phyloP scores from a whole-genome alignment of 1,140 invertebrate species.

The Polypedilum vanderplanki region DNA sequence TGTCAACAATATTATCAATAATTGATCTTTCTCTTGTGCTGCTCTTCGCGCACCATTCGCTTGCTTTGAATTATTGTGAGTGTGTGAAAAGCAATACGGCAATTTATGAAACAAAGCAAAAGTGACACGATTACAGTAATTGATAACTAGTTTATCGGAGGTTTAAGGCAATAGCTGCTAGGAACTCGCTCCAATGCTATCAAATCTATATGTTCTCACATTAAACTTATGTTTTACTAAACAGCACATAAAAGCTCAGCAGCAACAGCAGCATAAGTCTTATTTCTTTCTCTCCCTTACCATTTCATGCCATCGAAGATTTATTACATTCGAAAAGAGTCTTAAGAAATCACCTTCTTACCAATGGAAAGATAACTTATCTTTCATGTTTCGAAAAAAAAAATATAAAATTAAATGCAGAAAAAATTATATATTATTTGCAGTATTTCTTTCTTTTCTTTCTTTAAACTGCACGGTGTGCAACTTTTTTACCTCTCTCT shows the following conservation, averaged over 20 bases:
- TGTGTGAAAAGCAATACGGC: slow-evolving; percentile 16
- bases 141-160: slow-evolving; percentile 15
- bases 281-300: neutral
- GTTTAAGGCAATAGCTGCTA: neutral
- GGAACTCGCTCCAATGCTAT: neutral
- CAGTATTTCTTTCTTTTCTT: slow-evolving; percentile 18
- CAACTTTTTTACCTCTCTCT: neutral
- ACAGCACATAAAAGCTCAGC: slow-evolving; percentile 16
- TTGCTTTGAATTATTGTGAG: neutral
- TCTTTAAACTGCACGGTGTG: slow-evolving; percentile 15
- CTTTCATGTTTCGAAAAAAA: slow-evolving; percentile 13
- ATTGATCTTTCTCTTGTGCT: slow-evolving; percentile 16
- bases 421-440: slow-evolving; percentile 20
- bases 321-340: slow-evolving; percentile 18
- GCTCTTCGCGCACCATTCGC: neutral
- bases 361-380: neutral
- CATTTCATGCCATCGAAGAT: slow-evolving; percentile 5
- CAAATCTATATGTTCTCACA: slow-evolving; percentile 18
- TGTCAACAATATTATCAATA: slow-evolving; percentile 19
- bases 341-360: slow-evolving; percentile 18
- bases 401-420: slow-evolving; percentile 11
- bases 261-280: slow-evolving; percentile 10
- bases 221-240: slow-evolving; percentile 15
- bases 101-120: slow-evolving; percentile 14
- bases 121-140: slow-evolving; percentile 11